These are phyloP conservation scores for Drosophila silvestris DNA, from an alignment of 2,888 invertebrate species.

Conservation along the genomic window DNA sequence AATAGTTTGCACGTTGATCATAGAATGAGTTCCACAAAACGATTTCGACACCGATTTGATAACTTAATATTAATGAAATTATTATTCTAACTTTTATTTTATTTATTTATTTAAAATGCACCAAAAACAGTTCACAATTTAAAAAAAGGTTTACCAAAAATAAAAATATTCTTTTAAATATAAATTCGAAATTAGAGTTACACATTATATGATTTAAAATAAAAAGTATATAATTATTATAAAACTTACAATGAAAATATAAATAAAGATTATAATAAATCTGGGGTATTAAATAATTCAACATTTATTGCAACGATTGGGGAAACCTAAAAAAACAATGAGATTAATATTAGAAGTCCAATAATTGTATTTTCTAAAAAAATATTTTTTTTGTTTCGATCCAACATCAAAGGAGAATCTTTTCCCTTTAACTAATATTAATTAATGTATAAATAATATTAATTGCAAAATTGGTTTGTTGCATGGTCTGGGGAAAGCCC, in stretches of 20 bases:
- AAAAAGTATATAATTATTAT: neutral
- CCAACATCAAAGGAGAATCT: neutral
- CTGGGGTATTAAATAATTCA: no score
- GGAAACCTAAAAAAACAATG: no score
- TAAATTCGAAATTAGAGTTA: neutral
- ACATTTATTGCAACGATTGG: no score
- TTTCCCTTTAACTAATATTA: no score
- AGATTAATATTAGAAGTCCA: neutral
- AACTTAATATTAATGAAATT: neutral
- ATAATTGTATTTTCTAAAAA: neutral
- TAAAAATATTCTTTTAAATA: neutral
- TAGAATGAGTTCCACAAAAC: constrained; percentile 20
- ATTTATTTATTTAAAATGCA: neutral
- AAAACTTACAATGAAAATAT: neutral
- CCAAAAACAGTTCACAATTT: neutral
- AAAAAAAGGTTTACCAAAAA: neutral
- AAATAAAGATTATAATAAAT: neutral
- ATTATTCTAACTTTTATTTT: neutral
- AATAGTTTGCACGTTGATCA: constrained; percentile 9
- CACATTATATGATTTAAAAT: neutral
- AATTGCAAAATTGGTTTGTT: neutral
- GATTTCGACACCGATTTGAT: neutral
- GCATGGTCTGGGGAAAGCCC: neutral
- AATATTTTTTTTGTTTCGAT: neutral
- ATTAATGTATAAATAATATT: no score